Evolutionary conservation across 2,888 invertebrate genomes (phyloP).

Genomic region (Synanthedon tipuliformis): DNA sequence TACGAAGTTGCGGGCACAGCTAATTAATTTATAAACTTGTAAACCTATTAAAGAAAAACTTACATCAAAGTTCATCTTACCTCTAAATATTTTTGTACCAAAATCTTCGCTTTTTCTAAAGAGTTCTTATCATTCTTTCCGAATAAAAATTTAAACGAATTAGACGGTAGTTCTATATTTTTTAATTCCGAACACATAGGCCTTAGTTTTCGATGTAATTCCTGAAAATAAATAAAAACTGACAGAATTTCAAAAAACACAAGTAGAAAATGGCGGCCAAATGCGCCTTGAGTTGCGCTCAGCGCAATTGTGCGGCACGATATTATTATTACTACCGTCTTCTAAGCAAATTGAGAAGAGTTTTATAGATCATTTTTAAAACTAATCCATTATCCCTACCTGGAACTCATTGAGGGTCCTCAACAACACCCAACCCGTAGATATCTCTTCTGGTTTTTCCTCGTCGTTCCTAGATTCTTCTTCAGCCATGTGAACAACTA

Average conservation of each 20-base stretch:
- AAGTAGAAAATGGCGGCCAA: too few species aligned
- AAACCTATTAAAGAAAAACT: too few species aligned
- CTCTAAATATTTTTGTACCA: conserved; percentile 88
- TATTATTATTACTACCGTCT: background rate
- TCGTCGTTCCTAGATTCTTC: conserved; percentile 61
- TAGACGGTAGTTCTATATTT: conserved; percentile 84
- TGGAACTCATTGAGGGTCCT: conserved; percentile 73
- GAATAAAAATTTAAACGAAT: conserved; percentile 84
- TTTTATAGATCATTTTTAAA: background rate
- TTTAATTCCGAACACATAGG: conserved; percentile 85
- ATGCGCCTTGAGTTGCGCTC: too few species aligned
- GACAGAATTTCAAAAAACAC: too few species aligned
- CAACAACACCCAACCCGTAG: conserved; percentile 62
- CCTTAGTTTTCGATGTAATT: conserved; percentile 84
- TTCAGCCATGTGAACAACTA: conserved; percentile 82
- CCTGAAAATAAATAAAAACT: conserved; percentile 25
- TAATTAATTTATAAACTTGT: too few species aligned
- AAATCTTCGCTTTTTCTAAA: conserved; percentile 83
- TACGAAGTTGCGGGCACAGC: too few species aligned
- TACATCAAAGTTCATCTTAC: conserved; percentile 56
- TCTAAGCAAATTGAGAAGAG: background rate
- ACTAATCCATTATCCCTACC: conserved; percentile 26
- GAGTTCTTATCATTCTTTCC: conserved; percentile 84
- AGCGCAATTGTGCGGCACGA: background rate
- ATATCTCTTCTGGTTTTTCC: conserved; percentile 62